Percentiles rank a stretch among this genome's conserved stretches.
phyloP scores from a whole-genome alignment of 2,797 vertebrate species.

The Chaetophractus vellerosus region DNA sequence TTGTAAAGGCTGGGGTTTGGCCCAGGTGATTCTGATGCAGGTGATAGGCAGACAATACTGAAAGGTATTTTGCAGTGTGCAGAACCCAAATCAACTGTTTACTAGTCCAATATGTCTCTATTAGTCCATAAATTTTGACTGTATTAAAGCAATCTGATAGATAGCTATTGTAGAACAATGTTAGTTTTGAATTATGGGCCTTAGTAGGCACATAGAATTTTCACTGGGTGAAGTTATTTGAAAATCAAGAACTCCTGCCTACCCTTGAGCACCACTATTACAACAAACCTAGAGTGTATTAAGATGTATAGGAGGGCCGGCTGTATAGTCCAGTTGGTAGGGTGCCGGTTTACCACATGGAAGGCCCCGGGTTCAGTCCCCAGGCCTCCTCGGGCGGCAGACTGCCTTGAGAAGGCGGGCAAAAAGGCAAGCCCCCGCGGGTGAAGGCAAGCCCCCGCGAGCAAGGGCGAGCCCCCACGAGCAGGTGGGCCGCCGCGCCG shows the following conservation, averaged over 20 bases:
- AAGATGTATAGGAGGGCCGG: background rate
- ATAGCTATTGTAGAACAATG: background rate
- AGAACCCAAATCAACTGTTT: background rate
- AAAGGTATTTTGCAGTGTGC: background rate
- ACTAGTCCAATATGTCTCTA: background rate
- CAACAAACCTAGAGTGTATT: background rate
- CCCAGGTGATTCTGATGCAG: background rate
- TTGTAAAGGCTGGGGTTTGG: background rate
- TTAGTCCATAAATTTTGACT: background rate
- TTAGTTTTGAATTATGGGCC: background rate
- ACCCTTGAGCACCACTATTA: background rate
- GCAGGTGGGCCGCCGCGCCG: too few relatives aligned
- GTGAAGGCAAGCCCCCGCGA: too few relatives aligned
- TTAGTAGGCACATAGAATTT: background rate
- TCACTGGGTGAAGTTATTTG: background rate
- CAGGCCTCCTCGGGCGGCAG: too few relatives aligned
- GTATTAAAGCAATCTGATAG: background rate
- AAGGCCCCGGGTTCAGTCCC: too few relatives aligned
- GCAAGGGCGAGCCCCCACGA: too few relatives aligned
- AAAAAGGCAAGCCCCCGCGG: too few relatives aligned
- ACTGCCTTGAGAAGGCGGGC: too few relatives aligned
- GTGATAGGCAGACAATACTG: background rate
- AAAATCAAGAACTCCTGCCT: background rate
- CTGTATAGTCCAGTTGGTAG: too few relatives aligned
- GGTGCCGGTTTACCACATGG: too few relatives aligned